phyloP scores from a whole-genome alignment of 2,888 invertebrate genomes.

The Drosophila maculinotata region DNA sequence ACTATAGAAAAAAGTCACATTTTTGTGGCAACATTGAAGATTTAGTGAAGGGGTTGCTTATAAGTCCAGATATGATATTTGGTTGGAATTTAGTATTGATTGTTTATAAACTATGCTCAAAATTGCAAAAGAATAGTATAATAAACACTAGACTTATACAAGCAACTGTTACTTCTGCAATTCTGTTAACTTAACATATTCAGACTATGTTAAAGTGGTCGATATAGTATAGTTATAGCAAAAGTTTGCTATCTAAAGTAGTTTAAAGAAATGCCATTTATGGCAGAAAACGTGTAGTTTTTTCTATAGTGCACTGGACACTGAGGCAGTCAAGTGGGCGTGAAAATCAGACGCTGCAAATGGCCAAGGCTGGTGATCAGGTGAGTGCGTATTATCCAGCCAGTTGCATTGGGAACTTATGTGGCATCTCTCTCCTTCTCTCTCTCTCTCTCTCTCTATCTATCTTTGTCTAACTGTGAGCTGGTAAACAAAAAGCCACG shows the following conservation, averaged over 20 bases:
- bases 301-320: conserved; percentile 10
- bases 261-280: too few species aligned
- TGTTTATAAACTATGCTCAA: too few species aligned
- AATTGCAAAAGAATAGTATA: background rate
- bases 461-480: too few species aligned
- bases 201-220: too few species aligned
- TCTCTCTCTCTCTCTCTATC: too few species aligned
- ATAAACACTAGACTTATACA: background rate
- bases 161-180: background rate
- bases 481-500: conserved; percentile 39
- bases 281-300: background rate
- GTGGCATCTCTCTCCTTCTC: conserved; percentile 15
- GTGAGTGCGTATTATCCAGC: conserved; percentile 37
- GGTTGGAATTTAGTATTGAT: too few species aligned
- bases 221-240: too few species aligned
- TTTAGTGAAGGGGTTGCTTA: too few species aligned
- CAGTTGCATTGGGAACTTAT: conserved; percentile 48
- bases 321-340: conserved; percentile 56
- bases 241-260: too few species aligned
- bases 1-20: background rate
- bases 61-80: too few species aligned
- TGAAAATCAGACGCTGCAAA: conserved; percentile 46
- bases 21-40: too few species aligned
- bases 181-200: background rate
- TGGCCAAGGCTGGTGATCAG: conserved; percentile 15